phyloP scores from a whole-genome alignment of 2,888 invertebrate genomes.

The Athetis lepigone region DNA sequence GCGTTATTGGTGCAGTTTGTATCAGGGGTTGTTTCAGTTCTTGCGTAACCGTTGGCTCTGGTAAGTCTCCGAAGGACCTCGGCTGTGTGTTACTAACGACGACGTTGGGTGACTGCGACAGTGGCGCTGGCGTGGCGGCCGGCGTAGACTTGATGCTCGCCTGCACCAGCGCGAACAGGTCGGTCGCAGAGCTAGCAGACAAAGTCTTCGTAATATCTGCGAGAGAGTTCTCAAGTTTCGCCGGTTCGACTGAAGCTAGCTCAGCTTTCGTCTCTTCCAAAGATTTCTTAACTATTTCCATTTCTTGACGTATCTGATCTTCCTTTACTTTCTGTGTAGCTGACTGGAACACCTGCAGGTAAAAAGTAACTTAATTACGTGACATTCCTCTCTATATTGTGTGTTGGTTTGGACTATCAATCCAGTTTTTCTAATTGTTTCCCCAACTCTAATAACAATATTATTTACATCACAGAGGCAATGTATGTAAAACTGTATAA shows the following conservation, averaged over 20 bases:
- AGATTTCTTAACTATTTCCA: conserved; percentile 89
- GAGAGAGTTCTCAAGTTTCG: conserved; percentile 36
- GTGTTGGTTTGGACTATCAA: background rate
- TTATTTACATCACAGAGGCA: background rate
- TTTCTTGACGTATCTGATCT: conserved; percentile 90
- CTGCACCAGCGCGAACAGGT: conserved; percentile 83
- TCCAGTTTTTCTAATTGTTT: background rate
- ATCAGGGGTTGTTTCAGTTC: conserved; percentile 39
- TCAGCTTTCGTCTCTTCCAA: conserved; percentile 78
- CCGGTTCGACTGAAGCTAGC: conserved; percentile 26
- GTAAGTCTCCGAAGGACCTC: conserved; percentile 82
- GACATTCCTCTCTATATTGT: no score
- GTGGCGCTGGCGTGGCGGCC: conserved; percentile 48
- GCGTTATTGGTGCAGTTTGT: conserved; percentile 17
- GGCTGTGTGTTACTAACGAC: conserved; percentile 77
- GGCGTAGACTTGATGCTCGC: conserved; percentile 79
- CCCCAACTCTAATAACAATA: background rate
- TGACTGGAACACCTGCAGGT: conserved; percentile 92
- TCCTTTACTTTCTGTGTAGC: conserved; percentile 94
- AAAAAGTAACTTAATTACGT: conserved; percentile 11
- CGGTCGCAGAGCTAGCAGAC: conserved; percentile 76
- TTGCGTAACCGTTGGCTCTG: conserved; percentile 57
- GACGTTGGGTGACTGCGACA: conserved; percentile 65
- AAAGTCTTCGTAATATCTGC: conserved; percentile 68
- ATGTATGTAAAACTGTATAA: background rate